Percentiles rank a stretch among this genome's conserved stretches.
Conservation (phyloP, 2,888 invertebrate genomes). For the Heliconius ethilla region DNA sequence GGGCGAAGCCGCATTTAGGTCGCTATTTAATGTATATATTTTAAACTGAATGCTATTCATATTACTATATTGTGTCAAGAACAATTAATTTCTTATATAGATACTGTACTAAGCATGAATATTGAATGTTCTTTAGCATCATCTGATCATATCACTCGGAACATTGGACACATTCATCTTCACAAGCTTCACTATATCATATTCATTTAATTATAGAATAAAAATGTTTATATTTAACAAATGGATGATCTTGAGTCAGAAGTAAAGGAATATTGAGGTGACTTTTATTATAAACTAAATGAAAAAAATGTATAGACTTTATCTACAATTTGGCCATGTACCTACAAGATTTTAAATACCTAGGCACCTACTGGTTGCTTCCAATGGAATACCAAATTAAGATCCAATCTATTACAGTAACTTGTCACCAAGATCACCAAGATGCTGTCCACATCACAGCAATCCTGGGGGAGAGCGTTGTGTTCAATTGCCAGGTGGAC, state of each 20-base stretch:
- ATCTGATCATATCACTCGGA: not conserved
- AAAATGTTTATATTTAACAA: not conserved
- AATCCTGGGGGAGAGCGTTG: constrained; percentile 97
- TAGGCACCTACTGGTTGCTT: not conserved
- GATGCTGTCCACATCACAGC: constrained; percentile 98
- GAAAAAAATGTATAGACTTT: not conserved
- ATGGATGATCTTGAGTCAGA: not conserved
- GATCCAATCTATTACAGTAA: constrained; percentile 72
- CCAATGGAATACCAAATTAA: constrained; percentile 1
- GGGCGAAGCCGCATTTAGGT: not conserved
- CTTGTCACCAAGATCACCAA: constrained; percentile 91
- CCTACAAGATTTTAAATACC: not conserved
- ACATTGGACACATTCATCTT: not conserved
- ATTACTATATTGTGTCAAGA: not conserved
- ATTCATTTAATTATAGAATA: too few species aligned
- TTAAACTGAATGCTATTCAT: not conserved
- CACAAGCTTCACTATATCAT: not conserved
- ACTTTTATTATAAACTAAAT: too few species aligned
- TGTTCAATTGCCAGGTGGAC: constrained; percentile 98
- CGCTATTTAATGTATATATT: not conserved
- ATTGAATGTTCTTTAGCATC: not conserved
- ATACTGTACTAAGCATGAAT: not conserved
- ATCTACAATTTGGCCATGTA: not conserved
- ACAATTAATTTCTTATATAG: not conserved
- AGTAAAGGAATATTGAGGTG: not conserved